Conservation (phyloP, 2,888 invertebrate genomes). For the Acronicta aceris region DNA sequence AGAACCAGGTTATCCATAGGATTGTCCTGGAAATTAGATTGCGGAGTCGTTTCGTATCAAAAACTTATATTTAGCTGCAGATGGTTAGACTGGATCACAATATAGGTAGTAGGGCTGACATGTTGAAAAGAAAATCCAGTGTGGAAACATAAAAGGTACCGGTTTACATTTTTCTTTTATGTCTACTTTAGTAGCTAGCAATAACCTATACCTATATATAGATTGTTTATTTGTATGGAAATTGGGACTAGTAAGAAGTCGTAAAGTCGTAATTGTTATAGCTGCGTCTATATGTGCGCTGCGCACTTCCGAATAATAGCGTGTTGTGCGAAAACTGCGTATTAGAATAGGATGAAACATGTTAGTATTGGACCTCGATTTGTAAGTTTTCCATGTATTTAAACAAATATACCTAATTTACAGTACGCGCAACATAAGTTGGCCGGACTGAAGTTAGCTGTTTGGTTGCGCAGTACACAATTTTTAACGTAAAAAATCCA, state of each 20-base stretch:
- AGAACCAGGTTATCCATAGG: too few relatives aligned
- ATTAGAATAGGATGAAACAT: constrained; percentile 36
- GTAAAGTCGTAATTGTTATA: constrained; percentile 40
- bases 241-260: constrained; percentile 41
- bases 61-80: too few relatives aligned
- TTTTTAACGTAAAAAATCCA: too few relatives aligned
- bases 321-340: constrained; percentile 54
- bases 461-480: too few relatives aligned
- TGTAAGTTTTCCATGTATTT: constrained; percentile 42
- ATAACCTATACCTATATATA: constrained; percentile 5
- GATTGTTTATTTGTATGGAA: constrained; percentile 34
- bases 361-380: constrained; percentile 34
- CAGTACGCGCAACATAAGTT: too few relatives aligned
- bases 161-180: neutral
- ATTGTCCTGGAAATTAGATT: too few relatives aligned
- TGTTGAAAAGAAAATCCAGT: too few relatives aligned
- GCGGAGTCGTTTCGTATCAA: too few relatives aligned
- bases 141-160: neutral
- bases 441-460: too few relatives aligned
- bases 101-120: too few relatives aligned
- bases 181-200: neutral
- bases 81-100: too few relatives aligned
- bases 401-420: constrained; percentile 11
- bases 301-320: constrained; percentile 51
- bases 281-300: constrained; percentile 16